These are phyloP conservation scores for Entomobrya multifasciata DNA, from an alignment of 2,888 invertebrate genomes.

Conservation along the genomic window DNA sequence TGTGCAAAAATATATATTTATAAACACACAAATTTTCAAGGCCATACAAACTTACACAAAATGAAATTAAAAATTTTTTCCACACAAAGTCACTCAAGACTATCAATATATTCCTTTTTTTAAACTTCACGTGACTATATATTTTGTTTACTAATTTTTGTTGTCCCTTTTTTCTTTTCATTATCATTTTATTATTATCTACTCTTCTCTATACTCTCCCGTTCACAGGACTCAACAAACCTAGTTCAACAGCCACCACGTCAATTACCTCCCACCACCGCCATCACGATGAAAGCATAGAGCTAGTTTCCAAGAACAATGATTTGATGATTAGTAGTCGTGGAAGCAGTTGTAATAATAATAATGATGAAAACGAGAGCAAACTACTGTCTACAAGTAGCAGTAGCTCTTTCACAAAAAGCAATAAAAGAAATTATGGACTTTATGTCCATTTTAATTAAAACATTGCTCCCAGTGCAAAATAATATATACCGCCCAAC, in stretches of 20 bases:
- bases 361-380: not conserved
- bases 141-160: too few species aligned
- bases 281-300: conserved; percentile 63
- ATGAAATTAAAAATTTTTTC: too few species aligned
- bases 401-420: conserved; percentile 34
- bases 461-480: too few species aligned
- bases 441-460: conserved; percentile 53
- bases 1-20: too few species aligned
- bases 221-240: conserved; percentile 69
- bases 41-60: too few species aligned
- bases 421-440: conserved; percentile 48
- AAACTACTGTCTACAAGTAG: not conserved
- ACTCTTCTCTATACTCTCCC: too few species aligned
- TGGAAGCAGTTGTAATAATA: conserved; percentile 1
- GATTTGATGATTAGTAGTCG: too few species aligned
- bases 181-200: conserved; percentile 19
- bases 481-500: too few species aligned
- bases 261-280: conserved; percentile 65
- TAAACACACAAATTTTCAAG: too few species aligned
- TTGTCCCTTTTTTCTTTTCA: conserved; percentile 48
- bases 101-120: too few species aligned
- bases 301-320: conserved; percentile 57
- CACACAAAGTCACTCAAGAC: too few species aligned
- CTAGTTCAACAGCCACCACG: conserved; percentile 64
- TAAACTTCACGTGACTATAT: too few species aligned